A percentile compares a stretch with the other conserved stretches of the same genome.
These are phyloP conservation scores for Anticlea derivata DNA, from an alignment of 2,888 invertebrate genomes.

Conservation along the genomic window DNA sequence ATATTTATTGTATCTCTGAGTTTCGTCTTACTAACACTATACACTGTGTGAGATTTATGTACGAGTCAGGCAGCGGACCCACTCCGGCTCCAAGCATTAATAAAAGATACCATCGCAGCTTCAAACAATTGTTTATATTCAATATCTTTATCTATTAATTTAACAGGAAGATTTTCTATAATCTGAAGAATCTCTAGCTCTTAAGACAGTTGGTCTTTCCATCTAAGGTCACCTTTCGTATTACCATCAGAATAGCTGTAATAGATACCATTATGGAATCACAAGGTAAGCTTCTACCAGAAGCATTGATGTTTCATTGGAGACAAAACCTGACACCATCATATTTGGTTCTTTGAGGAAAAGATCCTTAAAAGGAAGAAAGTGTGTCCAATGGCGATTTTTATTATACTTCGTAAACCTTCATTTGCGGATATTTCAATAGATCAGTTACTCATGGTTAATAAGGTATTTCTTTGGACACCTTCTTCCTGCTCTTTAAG, in stretches of 20 bases:
- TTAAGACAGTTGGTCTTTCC: background rate
- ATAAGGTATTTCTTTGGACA: background rate
- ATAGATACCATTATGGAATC: background rate
- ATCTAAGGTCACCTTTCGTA: background rate
- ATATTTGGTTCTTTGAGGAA: too few species aligned
- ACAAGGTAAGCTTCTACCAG: background rate
- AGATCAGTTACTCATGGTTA: too few species aligned
- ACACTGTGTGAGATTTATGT: constrained; percentile 22
- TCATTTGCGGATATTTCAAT: background rate
- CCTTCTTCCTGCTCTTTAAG: background rate
- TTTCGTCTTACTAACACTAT: constrained; percentile 37
- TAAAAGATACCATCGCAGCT: constrained; percentile 47
- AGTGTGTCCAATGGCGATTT: background rate
- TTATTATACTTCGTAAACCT: background rate
- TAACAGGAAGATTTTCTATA: background rate
- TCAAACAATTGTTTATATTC: constrained; percentile 41
- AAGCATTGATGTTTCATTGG: background rate
- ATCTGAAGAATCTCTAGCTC: background rate
- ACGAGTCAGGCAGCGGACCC: constrained; percentile 45
- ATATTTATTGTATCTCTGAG: constrained; percentile 8
- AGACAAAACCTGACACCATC: too few species aligned
- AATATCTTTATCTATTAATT: constrained; percentile 15
- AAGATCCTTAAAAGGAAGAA: background rate
- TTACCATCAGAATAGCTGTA: background rate
- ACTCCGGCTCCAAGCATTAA: constrained; percentile 52